These are phyloP conservation scores for Pyrocephalus nanus DNA, from an alignment of 2,797 vertebrate genomes.

Conservation along the genomic window DNA sequence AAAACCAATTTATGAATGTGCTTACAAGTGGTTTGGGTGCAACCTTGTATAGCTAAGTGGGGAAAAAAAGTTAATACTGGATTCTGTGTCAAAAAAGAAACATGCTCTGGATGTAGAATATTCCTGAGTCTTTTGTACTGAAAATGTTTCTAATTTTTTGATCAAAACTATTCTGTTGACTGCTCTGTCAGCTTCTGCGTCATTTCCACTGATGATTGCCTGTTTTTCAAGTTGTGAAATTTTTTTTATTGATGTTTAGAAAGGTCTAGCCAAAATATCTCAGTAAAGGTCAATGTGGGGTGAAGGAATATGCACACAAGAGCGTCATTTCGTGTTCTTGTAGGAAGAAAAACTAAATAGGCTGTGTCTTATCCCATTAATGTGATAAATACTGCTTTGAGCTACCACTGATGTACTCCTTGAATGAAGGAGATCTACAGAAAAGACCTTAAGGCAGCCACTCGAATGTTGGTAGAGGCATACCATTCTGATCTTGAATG, in stretches of 20 bases:
- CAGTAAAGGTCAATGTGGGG: background rate
- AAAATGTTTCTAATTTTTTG: background rate
- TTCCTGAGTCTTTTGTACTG: background rate
- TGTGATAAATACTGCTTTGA: background rate
- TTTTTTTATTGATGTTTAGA: background rate
- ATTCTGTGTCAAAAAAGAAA: background rate
- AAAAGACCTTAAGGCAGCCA: background rate
- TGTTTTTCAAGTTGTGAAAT: background rate
- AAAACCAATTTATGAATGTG: background rate
- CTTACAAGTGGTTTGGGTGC: background rate
- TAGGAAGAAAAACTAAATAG: background rate
- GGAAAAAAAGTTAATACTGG: background rate
- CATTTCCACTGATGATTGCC: background rate
- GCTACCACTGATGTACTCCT: background rate
- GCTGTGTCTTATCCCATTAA: background rate
- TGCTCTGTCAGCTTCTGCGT: background rate
- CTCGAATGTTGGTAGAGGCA: background rate
- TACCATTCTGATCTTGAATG: background rate
- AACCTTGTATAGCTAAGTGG: background rate
- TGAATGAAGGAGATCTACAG: background rate
- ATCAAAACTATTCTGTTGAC: background rate
- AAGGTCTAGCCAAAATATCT: background rate
- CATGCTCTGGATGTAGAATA: background rate
- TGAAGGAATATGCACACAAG: background rate
- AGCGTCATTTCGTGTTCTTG: background rate